Base-by-base conservation (phyloP, 2,888 invertebrate genomes). In the Himalopsyche kuldschensis region DNA sequence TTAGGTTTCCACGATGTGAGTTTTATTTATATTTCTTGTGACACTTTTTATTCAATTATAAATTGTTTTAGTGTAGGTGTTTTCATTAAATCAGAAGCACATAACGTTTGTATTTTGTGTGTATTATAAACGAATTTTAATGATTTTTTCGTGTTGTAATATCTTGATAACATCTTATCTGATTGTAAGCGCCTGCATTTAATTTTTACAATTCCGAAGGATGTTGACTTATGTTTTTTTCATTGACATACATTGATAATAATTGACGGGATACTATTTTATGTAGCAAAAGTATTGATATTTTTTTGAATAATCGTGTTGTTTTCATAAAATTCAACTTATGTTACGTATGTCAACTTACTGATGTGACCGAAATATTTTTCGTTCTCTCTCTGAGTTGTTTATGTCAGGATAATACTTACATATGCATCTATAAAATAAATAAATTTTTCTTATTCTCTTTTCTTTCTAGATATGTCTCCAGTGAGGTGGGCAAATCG, bases 401-500 rank as follows among this genome's bases (percentile, higher is more conserved):
- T 35, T 10, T 1, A 5, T 35, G 35, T 10, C 10, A 35, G 35
- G 10, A 35, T 35, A 35, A 35, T 8, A 8, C 17, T 48, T 48
- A 48, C 48, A 11, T 41, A 24, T 63, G 24, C n/a, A 17, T 63
- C 4, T 15, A 63, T 75, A 75, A 31, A 31, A n/a, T 27, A n/a
- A 75, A 31, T 75, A n/a, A n/a, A 30, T 69, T 41, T 15, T 11
- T 41, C 6, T 5, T 79, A 20, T 41, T 75, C 82, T 78, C 83
- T 87, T 87, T 79, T 87, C 82, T 46, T 88, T 88, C n/a, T 92
- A 94, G 94, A 94, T 89, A 91, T 93, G 91, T 93, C 94, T 82
- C 94, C 94, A 84, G 93, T 92, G 85, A 91, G 93, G 88, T 94
- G 94, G 92, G 90, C 92, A 4, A 91, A 94, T 86, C 93, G 94